Percentiles rank a stretch among this genome's conserved stretches.
phyloP scores from a whole-genome alignment of 2,888 invertebrate species.

The Phengaris alcon region DNA sequence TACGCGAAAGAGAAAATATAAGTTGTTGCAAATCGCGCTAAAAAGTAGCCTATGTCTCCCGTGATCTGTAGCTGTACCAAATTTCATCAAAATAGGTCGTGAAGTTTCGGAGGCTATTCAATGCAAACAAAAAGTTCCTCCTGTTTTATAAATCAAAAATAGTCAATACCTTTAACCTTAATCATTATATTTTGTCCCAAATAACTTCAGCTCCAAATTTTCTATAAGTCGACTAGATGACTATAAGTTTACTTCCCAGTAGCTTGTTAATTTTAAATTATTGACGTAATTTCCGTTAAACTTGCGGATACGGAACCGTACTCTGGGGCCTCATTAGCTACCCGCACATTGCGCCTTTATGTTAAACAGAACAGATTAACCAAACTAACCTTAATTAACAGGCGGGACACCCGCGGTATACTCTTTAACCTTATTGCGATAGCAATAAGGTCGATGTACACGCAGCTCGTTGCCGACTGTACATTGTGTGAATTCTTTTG shows the following conservation, averaged over 20 bases:
- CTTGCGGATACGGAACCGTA: not conserved
- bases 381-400: constrained; percentile 15
- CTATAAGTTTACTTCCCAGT: not conserved
- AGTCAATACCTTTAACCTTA: not conserved
- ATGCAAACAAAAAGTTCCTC: no score
- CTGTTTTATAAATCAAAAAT: no score
- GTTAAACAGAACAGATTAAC: constrained; percentile 7
- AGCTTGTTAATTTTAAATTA: constrained; percentile 3
- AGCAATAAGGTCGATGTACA: not conserved
- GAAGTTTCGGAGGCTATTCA: no score
- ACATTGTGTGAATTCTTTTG: not conserved
- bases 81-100: no score
- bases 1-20: no score
- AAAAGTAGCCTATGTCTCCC: no score
- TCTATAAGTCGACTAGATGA: not conserved
- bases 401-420: not conserved
- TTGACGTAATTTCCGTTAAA: constrained; percentile 1
- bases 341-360: constrained; percentile 12
- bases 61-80: no score
- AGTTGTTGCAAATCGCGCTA: no score
- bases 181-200: not conserved
- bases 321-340: constrained; percentile 6
- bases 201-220: not conserved
- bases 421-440: not conserved
- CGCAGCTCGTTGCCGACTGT: not conserved